These are phyloP conservation scores for Ctenopoma kingsleyae DNA, from an alignment of 2,797 vertebrate genomes.

Conservation along the genomic window DNA sequence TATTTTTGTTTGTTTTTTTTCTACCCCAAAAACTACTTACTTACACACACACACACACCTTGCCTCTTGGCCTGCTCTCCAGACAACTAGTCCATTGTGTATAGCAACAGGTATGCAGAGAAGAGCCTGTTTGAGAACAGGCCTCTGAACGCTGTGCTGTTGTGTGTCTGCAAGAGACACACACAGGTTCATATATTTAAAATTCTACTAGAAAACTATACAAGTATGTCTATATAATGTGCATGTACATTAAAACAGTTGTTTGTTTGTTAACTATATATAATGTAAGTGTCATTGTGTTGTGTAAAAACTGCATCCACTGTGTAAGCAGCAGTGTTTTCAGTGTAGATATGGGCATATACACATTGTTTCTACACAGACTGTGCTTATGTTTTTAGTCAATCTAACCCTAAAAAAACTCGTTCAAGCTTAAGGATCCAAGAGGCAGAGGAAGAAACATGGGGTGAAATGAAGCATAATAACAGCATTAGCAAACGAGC, in stretches of 20 bases:
- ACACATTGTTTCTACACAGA: neutral
- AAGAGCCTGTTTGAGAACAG: constrained; percentile 47
- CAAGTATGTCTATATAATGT: neutral
- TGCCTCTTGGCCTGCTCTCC: constrained; percentile 61
- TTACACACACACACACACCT: constrained; percentile 41
- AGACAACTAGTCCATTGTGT: constrained; percentile 78
- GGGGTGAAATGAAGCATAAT: constrained; percentile 72
- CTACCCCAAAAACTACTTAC: constrained; percentile 18
- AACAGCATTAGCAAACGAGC: constrained; percentile 68
- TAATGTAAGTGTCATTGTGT: neutral
- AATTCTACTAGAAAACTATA: constrained; percentile 5
- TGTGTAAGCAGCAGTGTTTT: neutral
- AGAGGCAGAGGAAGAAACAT: constrained; percentile 47
- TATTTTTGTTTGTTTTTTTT: constrained; percentile 9
- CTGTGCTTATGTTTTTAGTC: constrained; percentile 1
- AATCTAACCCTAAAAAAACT: constrained; percentile 6
- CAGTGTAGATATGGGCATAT: neutral
- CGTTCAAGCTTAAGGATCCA: constrained; percentile 13
- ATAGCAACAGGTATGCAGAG: constrained; percentile 72
- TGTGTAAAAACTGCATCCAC: neutral
- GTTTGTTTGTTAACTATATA: neutral
- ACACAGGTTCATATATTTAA: neutral
- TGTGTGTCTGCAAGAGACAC: constrained; percentile 30
- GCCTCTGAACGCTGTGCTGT: constrained; percentile 41
- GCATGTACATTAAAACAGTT: neutral